A percentile compares a stretch with the other conserved stretches of the same genome.
phyloP scores from a whole-genome alignment of 2,113 vertebrate species.

The Bubo scandiacus region DNA sequence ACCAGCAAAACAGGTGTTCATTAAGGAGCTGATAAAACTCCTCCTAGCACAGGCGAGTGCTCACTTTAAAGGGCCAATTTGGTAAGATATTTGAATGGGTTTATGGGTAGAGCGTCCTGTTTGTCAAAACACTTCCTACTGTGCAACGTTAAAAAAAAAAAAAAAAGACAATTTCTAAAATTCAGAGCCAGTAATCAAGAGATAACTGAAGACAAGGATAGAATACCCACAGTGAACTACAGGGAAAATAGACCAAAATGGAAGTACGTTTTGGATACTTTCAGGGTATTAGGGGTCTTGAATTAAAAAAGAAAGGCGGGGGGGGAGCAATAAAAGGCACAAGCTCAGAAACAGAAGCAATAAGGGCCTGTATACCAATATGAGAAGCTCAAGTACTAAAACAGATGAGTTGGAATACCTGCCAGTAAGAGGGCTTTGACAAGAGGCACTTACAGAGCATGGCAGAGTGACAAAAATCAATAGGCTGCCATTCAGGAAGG shows the following conservation, averaged over 20 bases:
- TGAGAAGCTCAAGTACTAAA: neutral
- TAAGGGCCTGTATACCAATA: neutral
- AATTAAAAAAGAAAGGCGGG: neutral
- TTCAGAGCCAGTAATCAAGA: neutral
- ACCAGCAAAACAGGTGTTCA: neutral
- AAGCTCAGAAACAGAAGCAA: neutral
- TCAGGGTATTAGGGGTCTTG: neutral
- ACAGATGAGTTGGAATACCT: neutral
- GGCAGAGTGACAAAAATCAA: neutral
- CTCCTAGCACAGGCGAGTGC: neutral
- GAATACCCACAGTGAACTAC: neutral
- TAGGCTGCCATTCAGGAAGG: neutral
- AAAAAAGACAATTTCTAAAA: neutral
- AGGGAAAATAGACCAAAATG: neutral
- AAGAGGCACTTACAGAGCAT: neutral
- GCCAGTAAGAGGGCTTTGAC: neutral
- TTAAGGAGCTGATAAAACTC: neutral
- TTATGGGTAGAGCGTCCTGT: neutral
- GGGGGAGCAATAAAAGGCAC: neutral
- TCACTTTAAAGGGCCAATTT: neutral
- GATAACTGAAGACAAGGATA: neutral
- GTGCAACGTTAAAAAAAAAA: neutral
- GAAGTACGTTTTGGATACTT: neutral
- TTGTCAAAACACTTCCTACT: neutral
- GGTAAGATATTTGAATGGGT: neutral